These are phyloP conservation scores for Gila orcuttii DNA, from an alignment of 2,113 vertebrate genomes.

Conservation along the genomic window DNA sequence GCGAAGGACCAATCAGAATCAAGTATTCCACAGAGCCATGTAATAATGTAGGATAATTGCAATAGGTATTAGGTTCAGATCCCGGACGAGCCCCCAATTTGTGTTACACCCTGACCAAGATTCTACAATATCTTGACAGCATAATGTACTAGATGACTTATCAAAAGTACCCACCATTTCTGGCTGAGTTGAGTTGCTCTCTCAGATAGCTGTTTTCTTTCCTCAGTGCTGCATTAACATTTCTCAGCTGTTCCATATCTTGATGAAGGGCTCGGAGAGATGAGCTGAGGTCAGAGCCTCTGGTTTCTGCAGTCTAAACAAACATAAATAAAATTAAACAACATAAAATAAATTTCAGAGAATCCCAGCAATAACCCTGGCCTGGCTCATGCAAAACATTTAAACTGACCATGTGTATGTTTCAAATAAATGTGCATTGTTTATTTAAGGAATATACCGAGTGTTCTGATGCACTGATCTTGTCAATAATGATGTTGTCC, in stretches of 20 bases:
- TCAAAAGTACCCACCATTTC: not conserved
- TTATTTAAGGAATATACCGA: slow-evolving; percentile 59
- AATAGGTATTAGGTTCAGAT: not conserved
- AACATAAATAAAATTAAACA: slow-evolving; percentile 25
- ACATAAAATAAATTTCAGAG: not conserved
- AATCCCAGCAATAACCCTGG: not conserved
- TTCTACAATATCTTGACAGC: not conserved
- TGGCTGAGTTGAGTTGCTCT: slow-evolving; percentile 68
- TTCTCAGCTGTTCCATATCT: slow-evolving; percentile 79
- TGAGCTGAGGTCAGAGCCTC: slow-evolving; percentile 68
- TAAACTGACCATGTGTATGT: not conserved
- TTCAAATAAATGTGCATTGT: too few relatives aligned
- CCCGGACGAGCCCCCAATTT: not conserved
- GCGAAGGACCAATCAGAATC: too few relatives aligned
- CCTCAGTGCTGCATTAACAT: slow-evolving; percentile 75
- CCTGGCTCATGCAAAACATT: not conserved
- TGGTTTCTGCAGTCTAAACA: slow-evolving; percentile 58
- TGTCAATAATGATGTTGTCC: slow-evolving; percentile 79
- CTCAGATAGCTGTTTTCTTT: slow-evolving; percentile 81
- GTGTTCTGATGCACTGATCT: slow-evolving; percentile 45
- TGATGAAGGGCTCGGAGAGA: slow-evolving; percentile 76
- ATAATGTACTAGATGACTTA: not conserved
- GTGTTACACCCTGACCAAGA: not conserved
- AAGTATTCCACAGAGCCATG: too few relatives aligned
- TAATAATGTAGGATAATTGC: too few relatives aligned